phyloP scores from a whole-genome alignment of 2,797 vertebrate species.

The Protonibea diacanthus region DNA sequence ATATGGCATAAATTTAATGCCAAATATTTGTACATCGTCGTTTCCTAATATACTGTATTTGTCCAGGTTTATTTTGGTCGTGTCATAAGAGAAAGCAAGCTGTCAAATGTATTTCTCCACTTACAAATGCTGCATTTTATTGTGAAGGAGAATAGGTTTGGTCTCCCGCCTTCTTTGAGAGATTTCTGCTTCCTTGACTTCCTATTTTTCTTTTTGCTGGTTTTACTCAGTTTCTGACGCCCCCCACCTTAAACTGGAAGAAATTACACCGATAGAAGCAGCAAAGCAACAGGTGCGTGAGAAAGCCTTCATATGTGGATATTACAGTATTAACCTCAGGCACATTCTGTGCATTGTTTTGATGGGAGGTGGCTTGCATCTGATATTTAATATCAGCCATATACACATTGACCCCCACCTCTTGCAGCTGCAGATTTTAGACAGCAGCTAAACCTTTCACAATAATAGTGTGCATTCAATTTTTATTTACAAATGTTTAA shows the following conservation, averaged over 20 bases:
- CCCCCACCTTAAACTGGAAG: conserved; percentile 32
- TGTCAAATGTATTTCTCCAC: no score
- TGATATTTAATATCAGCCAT: no score
- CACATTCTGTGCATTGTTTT: not conserved
- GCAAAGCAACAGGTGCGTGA: conserved; percentile 41
- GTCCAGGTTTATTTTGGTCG: not conserved
- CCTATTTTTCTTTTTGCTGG: accelerated
- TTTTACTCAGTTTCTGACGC: conserved; percentile 39
- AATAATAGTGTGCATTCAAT: not conserved
- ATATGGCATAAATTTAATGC: no score
- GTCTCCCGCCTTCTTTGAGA: not conserved
- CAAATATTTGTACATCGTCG: no score
- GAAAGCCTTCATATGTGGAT: not conserved
- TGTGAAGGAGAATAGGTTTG: not conserved
- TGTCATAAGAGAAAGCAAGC: no score
- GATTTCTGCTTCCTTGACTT: conserved; percentile 8
- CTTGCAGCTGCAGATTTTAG: not conserved
- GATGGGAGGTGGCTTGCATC: not conserved
- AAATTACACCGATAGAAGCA: not conserved
- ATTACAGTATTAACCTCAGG: not conserved
- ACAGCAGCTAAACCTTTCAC: not conserved
- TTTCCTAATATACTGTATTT: not conserved
- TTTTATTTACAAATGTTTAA: not conserved
- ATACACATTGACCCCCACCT: no score
- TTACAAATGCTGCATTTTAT: conserved; percentile 31